Evolutionary conservation across 2,797 vertebrate species (phyloP).

Genomic region (Danio albolineatus): DNA sequence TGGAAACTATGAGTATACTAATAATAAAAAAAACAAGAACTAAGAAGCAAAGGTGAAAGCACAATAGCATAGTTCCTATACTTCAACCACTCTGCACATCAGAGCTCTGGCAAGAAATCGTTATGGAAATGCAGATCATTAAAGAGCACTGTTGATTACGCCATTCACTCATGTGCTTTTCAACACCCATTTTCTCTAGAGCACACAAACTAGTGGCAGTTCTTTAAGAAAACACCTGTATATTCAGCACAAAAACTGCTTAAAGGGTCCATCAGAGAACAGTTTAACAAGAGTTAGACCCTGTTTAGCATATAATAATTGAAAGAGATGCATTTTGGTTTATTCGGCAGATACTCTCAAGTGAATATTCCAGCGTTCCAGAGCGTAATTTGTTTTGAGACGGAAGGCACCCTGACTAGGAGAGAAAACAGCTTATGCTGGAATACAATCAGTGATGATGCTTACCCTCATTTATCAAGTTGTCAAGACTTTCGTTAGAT

Average conservation of each 20-base stretch:
- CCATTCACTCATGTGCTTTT: conserved; percentile 20
- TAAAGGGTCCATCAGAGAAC: conserved; percentile 29
- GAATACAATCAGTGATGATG: conserved; percentile 38
- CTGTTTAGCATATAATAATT: conserved; percentile 51
- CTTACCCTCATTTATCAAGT: conserved; percentile 44
- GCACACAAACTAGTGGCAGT: background rate
- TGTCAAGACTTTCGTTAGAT: conserved; percentile 17
- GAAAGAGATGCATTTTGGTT: conserved; percentile 30
- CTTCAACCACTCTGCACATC: conserved; percentile 34
- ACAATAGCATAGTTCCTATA: background rate
- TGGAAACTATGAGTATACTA: background rate
- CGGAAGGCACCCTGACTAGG: conserved; percentile 44
- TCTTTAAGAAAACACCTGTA: conserved; percentile 16
- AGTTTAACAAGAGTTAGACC: conserved; percentile 17
- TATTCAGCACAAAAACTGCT: background rate
- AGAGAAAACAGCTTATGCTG: conserved; percentile 40
- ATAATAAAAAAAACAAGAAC: background rate
- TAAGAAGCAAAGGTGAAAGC: background rate
- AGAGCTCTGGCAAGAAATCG: conserved; percentile 9
- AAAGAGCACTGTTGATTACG: conserved; percentile 15
- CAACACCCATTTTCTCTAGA: background rate
- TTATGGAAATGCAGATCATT: conserved; percentile 51
- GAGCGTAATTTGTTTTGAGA: conserved; percentile 38
- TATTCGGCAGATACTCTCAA: conserved; percentile 45
- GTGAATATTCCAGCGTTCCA: conserved; percentile 46